Conservation (phyloP, 2,113 vertebrate species). For the Seriola dumerili region DNA sequence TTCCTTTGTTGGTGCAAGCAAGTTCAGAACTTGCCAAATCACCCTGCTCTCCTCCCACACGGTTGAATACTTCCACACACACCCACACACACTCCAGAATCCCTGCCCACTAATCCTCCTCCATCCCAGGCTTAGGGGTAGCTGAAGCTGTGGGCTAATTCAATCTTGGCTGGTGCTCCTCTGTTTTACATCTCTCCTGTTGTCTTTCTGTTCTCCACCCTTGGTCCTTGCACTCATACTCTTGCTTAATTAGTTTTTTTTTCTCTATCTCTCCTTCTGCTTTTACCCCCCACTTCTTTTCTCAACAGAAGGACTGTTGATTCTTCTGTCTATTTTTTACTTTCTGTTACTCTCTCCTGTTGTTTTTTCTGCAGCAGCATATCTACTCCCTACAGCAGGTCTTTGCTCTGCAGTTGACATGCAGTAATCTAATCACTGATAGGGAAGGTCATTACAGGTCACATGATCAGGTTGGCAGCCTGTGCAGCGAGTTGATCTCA, state of each 20-base stretch:
- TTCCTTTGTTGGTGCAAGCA: slow-evolving; percentile 84
- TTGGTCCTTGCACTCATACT: slow-evolving; percentile 47
- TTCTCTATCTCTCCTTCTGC: slow-evolving; percentile 15
- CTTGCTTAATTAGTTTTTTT: slow-evolving; percentile 60
- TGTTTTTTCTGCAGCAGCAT: not conserved
- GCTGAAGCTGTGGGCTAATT: slow-evolving; percentile 80
- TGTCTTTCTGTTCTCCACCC: slow-evolving; percentile 61
- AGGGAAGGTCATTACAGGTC: slow-evolving; percentile 72
- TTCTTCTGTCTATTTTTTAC: slow-evolving; percentile 5
- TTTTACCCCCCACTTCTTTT: not conserved
- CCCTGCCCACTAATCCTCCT: slow-evolving; percentile 80
- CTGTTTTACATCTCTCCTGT: slow-evolving; percentile 56
- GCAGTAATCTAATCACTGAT: slow-evolving; percentile 77
- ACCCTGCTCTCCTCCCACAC: slow-evolving; percentile 78
- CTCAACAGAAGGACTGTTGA: not conserved
- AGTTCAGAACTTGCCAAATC: slow-evolving; percentile 81
- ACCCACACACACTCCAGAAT: slow-evolving; percentile 76
- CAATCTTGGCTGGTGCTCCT: slow-evolving; percentile 71
- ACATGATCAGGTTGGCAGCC: slow-evolving; percentile 63
- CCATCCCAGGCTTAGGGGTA: slow-evolving; percentile 76
- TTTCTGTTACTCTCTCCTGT: not conserved
- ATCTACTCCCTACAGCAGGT: slow-evolving; percentile 11
- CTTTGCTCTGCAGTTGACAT: slow-evolving; percentile 46
- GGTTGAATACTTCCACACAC: slow-evolving; percentile 80
- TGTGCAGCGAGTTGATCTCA: slow-evolving; percentile 68